Percentiles rank a stretch among this genome's conserved stretches.
These are phyloP conservation scores for Rhodophaea formosa DNA, from an alignment of 2,888 invertebrate species.

Conservation along the genomic window DNA sequence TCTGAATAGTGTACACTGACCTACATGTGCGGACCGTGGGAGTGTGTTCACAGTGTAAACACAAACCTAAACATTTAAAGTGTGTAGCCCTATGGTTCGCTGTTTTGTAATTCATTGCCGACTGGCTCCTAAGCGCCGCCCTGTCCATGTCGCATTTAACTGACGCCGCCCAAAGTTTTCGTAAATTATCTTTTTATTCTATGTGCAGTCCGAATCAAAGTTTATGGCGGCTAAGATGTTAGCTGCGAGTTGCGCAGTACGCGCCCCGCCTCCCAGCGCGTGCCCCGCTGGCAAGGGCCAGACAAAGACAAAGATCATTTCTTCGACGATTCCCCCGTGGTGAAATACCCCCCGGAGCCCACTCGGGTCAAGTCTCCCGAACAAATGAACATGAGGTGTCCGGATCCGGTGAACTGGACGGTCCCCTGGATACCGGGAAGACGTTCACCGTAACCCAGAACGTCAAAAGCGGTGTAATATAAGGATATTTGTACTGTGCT, in stretches of 20 bases:
- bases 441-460: conserved; percentile 96
- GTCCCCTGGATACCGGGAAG: conserved; percentile 95
- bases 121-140: background rate
- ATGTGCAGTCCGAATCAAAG: too few species aligned
- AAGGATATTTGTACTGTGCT: too few species aligned
- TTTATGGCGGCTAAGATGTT: too few species aligned
- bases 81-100: too few species aligned
- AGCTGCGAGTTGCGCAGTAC: too few species aligned
- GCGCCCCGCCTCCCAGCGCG: too few species aligned
- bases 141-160: background rate
- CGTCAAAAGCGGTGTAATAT: conserved; percentile 86
- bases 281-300: too few species aligned
- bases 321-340: conserved; percentile 83
- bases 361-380: conserved; percentile 96
- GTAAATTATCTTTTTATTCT: too few species aligned
- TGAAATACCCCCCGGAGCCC: conserved; percentile 96
- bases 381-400: conserved; percentile 94
- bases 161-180: background rate
- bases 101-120: background rate
- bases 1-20: conserved; percentile 6
- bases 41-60: background rate
- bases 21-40: conserved; percentile 5
- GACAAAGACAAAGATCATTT: conserved; percentile 76
- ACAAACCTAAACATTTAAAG: background rate
- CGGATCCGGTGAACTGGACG: conserved; percentile 97